These are phyloP conservation scores for Rhea americana DNA, from an alignment of 2,113 vertebrate genomes.

Conservation along the genomic window DNA sequence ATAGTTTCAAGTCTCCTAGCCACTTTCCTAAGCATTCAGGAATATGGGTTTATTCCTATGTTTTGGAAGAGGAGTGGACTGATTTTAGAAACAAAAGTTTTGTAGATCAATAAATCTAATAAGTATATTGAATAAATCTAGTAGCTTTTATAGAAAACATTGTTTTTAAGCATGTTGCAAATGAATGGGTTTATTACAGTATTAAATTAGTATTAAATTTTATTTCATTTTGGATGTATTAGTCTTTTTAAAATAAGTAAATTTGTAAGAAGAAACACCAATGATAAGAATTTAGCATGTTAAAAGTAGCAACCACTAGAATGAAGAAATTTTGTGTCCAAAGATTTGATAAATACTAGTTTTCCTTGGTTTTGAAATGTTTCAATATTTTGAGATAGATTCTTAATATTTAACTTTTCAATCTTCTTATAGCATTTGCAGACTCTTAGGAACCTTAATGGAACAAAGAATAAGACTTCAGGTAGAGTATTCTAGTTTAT, in stretches of 20 bases:
- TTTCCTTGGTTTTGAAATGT: background rate
- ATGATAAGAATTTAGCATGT: background rate
- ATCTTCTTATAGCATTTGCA: background rate
- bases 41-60: background rate
- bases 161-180: background rate
- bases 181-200: background rate
- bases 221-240: background rate
- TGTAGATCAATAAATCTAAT: background rate
- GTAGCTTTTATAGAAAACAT: background rate
- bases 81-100: background rate
- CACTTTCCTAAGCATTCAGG: background rate
- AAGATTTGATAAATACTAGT: background rate
- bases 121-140: background rate
- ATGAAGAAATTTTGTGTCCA: background rate
- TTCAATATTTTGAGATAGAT: background rate
- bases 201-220: background rate
- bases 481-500: background rate
- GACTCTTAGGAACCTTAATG: background rate
- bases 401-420: background rate
- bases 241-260: background rate
- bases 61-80: background rate
- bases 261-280: background rate
- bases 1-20: background rate
- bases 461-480: background rate
- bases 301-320: background rate